Conservation (phyloP, 2,797 vertebrate species). For the Strix occidentalis region DNA sequence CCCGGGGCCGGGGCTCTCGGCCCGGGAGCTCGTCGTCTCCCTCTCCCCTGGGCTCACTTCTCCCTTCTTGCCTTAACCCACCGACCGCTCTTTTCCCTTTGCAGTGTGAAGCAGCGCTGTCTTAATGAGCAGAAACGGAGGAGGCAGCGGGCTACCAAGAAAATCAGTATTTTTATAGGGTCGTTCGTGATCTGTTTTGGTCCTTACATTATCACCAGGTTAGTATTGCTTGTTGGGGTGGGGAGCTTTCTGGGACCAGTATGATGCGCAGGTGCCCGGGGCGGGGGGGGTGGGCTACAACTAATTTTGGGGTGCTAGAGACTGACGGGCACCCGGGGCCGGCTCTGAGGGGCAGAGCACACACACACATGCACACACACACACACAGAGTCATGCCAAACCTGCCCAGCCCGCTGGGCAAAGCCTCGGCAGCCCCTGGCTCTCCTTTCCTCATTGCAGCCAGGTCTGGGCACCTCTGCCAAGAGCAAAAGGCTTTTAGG, state of each 20-base stretch:
- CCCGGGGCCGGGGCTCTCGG: not conserved
- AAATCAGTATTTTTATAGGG: constrained; percentile 85
- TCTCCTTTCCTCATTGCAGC: not conserved
- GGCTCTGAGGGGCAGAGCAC: not conserved
- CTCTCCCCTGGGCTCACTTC: not conserved
- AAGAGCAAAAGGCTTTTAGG: constrained; percentile 28
- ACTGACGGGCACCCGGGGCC: accelerated
- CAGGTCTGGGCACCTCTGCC: not conserved
- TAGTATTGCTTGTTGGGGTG: constrained; percentile 18
- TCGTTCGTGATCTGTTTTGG: constrained; percentile 85
- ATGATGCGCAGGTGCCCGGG: accelerated
- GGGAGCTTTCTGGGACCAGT: not conserved
- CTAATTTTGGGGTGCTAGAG: not conserved
- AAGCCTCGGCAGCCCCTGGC: not conserved
- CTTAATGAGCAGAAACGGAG: constrained; percentile 81
- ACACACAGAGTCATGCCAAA: accelerated
- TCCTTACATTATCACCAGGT: constrained; percentile 84
- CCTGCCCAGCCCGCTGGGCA: not conserved
- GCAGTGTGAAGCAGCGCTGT: constrained; percentile 83
- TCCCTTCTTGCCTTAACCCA: not conserved
- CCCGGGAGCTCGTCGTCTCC: accelerated
- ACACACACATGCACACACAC: no score
- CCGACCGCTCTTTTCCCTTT: constrained; percentile 11
- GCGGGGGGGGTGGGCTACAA: not conserved
- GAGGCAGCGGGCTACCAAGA: constrained; percentile 78